phyloP scores from a whole-genome alignment of 2,113 vertebrate species.

The Syrrhaptes paradoxus region DNA sequence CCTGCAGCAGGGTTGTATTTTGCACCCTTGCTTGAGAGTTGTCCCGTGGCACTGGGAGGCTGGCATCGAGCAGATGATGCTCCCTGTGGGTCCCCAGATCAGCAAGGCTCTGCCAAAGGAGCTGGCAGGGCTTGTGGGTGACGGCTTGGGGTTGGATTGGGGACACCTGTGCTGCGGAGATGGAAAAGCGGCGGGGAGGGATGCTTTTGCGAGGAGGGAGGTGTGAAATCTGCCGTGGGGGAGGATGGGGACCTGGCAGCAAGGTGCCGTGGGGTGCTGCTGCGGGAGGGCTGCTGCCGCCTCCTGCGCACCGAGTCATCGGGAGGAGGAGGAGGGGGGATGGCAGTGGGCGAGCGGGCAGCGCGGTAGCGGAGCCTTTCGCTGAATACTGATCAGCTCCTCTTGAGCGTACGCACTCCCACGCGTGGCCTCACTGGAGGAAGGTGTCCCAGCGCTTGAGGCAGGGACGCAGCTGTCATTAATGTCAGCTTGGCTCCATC shows the following conservation, averaged over 20 bases:
- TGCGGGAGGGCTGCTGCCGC: neutral
- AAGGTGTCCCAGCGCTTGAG: neutral
- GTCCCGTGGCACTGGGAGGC: accelerated
- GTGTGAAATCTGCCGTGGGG: neutral
- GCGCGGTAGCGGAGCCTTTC: neutral
- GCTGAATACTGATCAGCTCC: conserved; percentile 17
- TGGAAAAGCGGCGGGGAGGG: neutral
- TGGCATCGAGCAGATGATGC: accelerated
- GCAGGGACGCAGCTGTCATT: neutral
- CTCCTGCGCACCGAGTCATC: neutral
- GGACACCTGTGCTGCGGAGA: neutral
- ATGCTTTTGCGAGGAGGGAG: neutral
- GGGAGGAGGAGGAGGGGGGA: neutral
- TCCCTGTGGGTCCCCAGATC: neutral
- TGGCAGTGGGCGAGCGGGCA: neutral
- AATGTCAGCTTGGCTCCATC: neutral
- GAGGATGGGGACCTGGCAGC: neutral
- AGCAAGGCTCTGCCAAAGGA: neutral
- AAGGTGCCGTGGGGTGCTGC: neutral
- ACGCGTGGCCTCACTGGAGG: neutral
- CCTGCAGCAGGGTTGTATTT: accelerated
- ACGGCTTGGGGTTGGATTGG: neutral
- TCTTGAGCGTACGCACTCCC: neutral
- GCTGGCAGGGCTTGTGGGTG: neutral
- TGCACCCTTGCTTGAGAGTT: neutral